phyloP scores from a whole-genome alignment of 1,140 invertebrate species.

The Plutomurus gul region DNA sequence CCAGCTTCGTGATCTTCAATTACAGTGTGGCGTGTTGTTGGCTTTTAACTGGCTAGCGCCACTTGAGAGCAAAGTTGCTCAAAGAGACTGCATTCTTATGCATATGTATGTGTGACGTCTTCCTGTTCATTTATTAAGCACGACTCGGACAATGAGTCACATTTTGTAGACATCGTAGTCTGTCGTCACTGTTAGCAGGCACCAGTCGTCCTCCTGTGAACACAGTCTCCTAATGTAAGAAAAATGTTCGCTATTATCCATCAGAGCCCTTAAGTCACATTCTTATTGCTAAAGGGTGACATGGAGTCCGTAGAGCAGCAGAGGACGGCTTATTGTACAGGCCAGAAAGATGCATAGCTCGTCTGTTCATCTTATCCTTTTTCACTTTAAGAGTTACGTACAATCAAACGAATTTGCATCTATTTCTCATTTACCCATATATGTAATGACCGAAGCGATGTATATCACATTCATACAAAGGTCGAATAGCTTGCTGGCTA shows the following conservation, averaged over 20 bases:
- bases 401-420: not conserved
- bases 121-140: not conserved
- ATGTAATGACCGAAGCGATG: not conserved
- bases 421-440: constrained; percentile 22
- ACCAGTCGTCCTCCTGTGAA: too few species aligned
- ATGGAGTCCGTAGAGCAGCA: too few species aligned
- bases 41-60: too few species aligned
- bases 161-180: not conserved
- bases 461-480: not conserved
- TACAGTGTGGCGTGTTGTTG: not conserved
- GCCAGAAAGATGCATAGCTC: not conserved
- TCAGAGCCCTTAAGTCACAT: too few species aligned
- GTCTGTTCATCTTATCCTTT: not conserved
- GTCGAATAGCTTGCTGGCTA: not conserved
- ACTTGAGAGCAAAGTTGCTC: too few species aligned
- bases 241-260: too few species aligned
- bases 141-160: not conserved
- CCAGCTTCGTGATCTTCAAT: not conserved
- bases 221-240: too few species aligned
- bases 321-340: too few species aligned
- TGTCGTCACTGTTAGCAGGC: not conserved
- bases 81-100: not conserved
- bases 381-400: not conserved
- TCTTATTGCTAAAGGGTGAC: too few species aligned
- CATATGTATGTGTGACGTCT: not conserved